Evolutionary conservation across 2,113 vertebrate genomes (phyloP), one percentile per base, ranked within the genome.

Genomic region (Phrynocephalus versicolor): DNA sequence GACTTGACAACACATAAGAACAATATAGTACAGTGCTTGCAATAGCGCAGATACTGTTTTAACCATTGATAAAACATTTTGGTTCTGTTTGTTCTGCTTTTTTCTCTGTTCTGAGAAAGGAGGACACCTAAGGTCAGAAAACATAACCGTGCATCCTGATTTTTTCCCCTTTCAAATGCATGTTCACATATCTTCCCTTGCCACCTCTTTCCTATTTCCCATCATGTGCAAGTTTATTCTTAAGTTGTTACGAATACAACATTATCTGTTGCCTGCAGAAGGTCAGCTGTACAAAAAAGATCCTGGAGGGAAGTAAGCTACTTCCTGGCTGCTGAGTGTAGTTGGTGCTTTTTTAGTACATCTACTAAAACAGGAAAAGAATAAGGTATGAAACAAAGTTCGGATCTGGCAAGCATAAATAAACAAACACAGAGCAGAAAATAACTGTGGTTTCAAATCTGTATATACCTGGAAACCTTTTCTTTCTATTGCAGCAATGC

Each of bases 191-290:
- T 82, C 25, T 83, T 41, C 35, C 55, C 15, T 60, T 16, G 72
- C 33, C n/a, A 45, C 7, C 21, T 75, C 39, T 39, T 65, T 64
- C 30, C 58, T 65, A 51, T 77, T 75, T 75, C 39, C 75, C 30
- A 55, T 27, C 30, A 51, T 84, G 76, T 39, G 67, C n/a, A n/a
- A 21, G 41, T 67, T 84, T 76, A 64, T 55, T 77, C 67, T 35
- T 76, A 77, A 75, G 30, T n/a, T 39, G 60, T 55, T 65, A 75
- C 58, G 10, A 84, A 84, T 51, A 65, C 8, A 45, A 65, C 67
- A 84, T 84, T 76, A 84, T 84, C 73, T 76, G 73, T 57, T 67
- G 41, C 21, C 45, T 67, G 30, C 73, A 84, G 60, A 84, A 84
- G 72, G 82, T 51, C 60, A 84, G 62, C 41, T 84, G n/a, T n/a